These are phyloP conservation scores for Cyclophora albipunctata DNA, from an alignment of 2,888 invertebrate species.

Conservation along the genomic window DNA sequence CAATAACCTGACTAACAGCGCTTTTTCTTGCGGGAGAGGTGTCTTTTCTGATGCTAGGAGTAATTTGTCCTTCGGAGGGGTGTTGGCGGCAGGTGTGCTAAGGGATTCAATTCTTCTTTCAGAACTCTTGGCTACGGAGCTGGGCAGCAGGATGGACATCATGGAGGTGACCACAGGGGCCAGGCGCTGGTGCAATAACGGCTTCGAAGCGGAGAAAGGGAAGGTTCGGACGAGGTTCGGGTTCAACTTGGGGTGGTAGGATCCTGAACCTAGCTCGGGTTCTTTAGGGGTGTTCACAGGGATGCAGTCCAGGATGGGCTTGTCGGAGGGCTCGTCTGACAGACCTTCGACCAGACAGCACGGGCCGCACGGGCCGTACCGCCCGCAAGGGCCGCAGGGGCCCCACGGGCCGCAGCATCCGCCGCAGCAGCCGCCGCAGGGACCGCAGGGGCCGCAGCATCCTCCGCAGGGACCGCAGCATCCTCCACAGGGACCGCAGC, in stretches of 20 bases:
- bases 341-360: neutral
- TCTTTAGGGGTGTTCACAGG: neutral
- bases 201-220: constrained; percentile 17
- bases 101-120: too few species aligned
- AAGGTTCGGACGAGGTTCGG: constrained; percentile 16
- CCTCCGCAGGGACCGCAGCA: constrained; percentile 5
- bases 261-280: neutral
- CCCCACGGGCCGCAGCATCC: constrained; percentile 17
- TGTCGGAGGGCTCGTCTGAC: neutral
- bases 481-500: constrained; percentile 7
- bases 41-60: neutral
- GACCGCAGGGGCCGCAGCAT: constrained; percentile 10
- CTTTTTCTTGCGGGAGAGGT: neutral
- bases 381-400: constrained; percentile 20
- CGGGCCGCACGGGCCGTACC: constrained; percentile 7
- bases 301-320: neutral
- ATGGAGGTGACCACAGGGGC: neutral
- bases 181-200: constrained; percentile 1
- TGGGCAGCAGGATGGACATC: neutral
- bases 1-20: neutral
- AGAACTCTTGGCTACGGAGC: too few species aligned
- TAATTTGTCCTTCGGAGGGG: too few species aligned
- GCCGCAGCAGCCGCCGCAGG: constrained; percentile 10
- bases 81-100: too few species aligned
- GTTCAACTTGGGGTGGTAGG: constrained; percentile 7